Conservation (phyloP, 2,113 vertebrate genomes). For the Melanostigma gelatinosum region DNA sequence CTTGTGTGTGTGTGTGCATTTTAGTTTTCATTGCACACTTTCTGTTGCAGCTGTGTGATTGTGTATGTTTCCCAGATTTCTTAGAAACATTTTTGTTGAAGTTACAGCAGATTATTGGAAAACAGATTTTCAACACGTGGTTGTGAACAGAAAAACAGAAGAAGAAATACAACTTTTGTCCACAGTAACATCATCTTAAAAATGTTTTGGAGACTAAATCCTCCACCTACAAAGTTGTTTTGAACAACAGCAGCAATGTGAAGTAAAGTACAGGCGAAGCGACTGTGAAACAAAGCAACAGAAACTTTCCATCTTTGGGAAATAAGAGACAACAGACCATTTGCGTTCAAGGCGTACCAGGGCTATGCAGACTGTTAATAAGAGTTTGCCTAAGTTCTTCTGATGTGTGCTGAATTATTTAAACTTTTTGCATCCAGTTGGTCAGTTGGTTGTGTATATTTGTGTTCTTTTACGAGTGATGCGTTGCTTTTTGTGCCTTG, state of each 20-base stretch:
- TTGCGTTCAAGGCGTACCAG: background rate
- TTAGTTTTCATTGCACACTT: background rate
- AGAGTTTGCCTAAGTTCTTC: background rate
- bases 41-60: background rate
- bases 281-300: background rate
- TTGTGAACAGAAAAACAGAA: background rate
- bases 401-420: conserved; percentile 7
- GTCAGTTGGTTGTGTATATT: background rate
- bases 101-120: background rate
- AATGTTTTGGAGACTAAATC: background rate
- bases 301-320: background rate
- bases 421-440: background rate
- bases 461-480: background rate
- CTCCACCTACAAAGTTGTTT: background rate
- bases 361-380: background rate
- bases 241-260: background rate
- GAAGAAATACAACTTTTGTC: background rate
- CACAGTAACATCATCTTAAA: background rate
- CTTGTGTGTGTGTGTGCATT: background rate
- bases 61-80: background rate
- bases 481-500: background rate
- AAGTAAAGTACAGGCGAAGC: background rate
- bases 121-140: background rate
- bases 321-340: background rate
- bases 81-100: background rate